These are phyloP conservation scores for Drosophila ustulata DNA, from an alignment of 2,888 invertebrate genomes.

Conservation along the genomic window DNA sequence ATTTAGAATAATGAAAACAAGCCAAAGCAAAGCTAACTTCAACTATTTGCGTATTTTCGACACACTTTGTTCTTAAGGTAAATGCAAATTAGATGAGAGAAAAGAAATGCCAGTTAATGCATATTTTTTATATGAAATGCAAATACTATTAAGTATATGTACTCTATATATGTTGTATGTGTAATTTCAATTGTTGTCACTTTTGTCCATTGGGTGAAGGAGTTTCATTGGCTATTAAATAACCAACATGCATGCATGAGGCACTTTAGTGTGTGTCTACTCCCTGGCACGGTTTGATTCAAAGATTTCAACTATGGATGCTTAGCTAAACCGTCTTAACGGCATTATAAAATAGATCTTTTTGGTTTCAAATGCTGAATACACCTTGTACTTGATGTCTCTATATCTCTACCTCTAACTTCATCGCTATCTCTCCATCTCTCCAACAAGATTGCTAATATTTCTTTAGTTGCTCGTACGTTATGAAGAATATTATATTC, in stretches of 20 bases:
- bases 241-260: slow-evolving; percentile 46
- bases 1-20: slow-evolving; percentile 15
- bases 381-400: slow-evolving; percentile 63
- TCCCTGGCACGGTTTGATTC: slow-evolving; percentile 29
- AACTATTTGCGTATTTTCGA: slow-evolving; percentile 44
- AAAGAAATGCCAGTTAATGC: slow-evolving; percentile 33
- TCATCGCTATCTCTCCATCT: no score
- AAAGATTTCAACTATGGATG: slow-evolving; percentile 34
- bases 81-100: slow-evolving; percentile 32
- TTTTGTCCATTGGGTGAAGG: slow-evolving; percentile 20
- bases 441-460: slow-evolving; percentile 84
- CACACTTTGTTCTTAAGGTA: slow-evolving; percentile 31
- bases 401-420: slow-evolving; percentile 3
- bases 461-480: slow-evolving; percentile 95
- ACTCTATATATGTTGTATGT: background rate
- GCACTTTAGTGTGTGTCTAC: slow-evolving; percentile 59
- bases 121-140: slow-evolving; percentile 39
- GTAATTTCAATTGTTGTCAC: slow-evolving; percentile 22
- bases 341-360: slow-evolving; percentile 36
- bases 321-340: slow-evolving; percentile 32
- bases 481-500: slow-evolving; percentile 98
- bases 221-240: slow-evolving; percentile 52
- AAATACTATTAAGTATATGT: slow-evolving; percentile 49
- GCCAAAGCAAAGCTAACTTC: slow-evolving; percentile 39
- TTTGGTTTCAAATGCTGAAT: slow-evolving; percentile 74